A percentile compares a stretch with the other conserved stretches of the same genome.
These are phyloP conservation scores for Abscondita cerata DNA, from an alignment of 2,888 invertebrate species.

Conservation along the genomic window DNA sequence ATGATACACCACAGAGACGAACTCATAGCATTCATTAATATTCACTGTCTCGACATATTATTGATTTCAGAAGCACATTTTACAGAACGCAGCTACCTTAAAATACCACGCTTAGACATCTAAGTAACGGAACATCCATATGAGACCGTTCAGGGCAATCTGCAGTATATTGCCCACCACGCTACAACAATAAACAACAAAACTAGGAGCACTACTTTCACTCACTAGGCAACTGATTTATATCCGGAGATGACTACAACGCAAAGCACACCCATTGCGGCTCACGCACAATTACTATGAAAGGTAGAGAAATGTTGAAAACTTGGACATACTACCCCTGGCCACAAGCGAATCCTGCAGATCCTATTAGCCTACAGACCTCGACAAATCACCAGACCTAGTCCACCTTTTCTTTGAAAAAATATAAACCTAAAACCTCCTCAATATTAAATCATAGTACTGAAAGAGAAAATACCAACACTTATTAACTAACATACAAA, in stretches of 20 bases:
- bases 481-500: constrained; percentile 27
- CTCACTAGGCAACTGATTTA: constrained; percentile 21
- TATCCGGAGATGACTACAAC: not conserved
- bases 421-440: too few species aligned
- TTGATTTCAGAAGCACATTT: constrained; percentile 11
- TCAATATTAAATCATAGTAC: constrained; percentile 26
- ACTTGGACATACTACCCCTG: constrained; percentile 13
- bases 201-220: constrained; percentile 32
- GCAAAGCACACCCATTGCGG: constrained; percentile 38
- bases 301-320: constrained; percentile 24
- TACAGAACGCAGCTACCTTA: constrained; percentile 23
- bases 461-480: constrained; percentile 26
- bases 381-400: constrained; percentile 39
- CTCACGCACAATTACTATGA: constrained; percentile 32
- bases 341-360: constrained; percentile 41
- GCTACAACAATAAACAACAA: constrained; percentile 34
- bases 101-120: constrained; percentile 19
- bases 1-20: constrained; percentile 29
- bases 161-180: constrained; percentile 34
- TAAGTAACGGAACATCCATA: constrained; percentile 27
- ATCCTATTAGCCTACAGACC: constrained; percentile 43
- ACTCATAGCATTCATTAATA: constrained; percentile 22
- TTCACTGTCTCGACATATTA: constrained; percentile 3
- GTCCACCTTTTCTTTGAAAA: too few species aligned
- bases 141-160: constrained; percentile 1